A percentile compares a stretch with the other conserved stretches of the same genome.
Evolutionary conservation across 1,140 invertebrate genomes (phyloP).

Genomic region (Heterodera schachtii): DNA sequence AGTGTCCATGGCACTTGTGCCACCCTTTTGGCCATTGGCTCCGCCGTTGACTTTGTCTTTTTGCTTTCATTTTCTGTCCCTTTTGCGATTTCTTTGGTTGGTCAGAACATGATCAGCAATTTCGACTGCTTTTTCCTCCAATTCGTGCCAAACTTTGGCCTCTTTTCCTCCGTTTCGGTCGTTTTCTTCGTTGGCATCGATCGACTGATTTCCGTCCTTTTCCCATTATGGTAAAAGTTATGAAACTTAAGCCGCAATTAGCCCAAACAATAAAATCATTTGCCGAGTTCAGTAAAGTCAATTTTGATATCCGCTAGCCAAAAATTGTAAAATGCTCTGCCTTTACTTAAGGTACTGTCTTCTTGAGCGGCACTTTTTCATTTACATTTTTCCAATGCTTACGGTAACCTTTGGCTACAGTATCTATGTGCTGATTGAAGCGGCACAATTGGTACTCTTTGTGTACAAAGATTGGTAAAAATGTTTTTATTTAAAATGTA

Average conservation of each 20-base stretch:
- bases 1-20: not conserved
- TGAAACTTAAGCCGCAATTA: not conserved
- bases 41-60: not conserved
- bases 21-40: not conserved
- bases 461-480: not conserved
- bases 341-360: too few relatives aligned
- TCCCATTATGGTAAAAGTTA: constrained; percentile 1
- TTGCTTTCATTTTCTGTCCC: not conserved
- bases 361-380: too few relatives aligned
- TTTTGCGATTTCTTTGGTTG: not conserved
- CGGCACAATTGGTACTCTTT: too few relatives aligned
- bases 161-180: not conserved
- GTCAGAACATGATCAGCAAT: not conserved
- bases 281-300: too few relatives aligned
- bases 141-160: not conserved
- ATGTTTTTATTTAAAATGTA: not conserved
- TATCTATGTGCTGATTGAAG: too few relatives aligned
- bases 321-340: too few relatives aligned
- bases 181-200: constrained; percentile 19
- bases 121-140: not conserved
- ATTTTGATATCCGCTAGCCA: too few relatives aligned
- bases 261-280: too few relatives aligned
- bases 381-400: too few relatives aligned
- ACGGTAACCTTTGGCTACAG: too few relatives aligned
- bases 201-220: constrained; percentile 1